Percentiles rank a stretch among this genome's conserved stretches.
Conservation (phyloP, 2,888 invertebrate species). For the Caenorhabditis sp. region DNA sequence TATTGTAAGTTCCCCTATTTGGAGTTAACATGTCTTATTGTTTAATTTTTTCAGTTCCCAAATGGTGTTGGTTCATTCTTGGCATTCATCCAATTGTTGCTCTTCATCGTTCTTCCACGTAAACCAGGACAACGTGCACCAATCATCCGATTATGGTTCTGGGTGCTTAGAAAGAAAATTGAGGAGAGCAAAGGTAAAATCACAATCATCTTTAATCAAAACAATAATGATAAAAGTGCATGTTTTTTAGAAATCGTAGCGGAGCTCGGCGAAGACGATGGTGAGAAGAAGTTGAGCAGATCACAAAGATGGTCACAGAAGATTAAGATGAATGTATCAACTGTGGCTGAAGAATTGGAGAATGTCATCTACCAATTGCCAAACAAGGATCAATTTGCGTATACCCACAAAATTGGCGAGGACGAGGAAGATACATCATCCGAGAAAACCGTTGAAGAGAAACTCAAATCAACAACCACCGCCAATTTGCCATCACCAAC, state of each 20-base stretch:
- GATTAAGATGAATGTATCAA: slow-evolving; percentile 61
- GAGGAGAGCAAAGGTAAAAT: slow-evolving; percentile 47
- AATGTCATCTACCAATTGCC: slow-evolving; percentile 67
- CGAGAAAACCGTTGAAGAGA: slow-evolving; percentile 46
- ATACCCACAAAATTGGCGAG: slow-evolving; percentile 61
- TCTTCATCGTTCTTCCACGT: slow-evolving; percentile 81
- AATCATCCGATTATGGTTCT: slow-evolving; percentile 57
- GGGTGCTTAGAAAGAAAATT: slow-evolving; percentile 35
- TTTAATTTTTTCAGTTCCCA: slow-evolving; percentile 77
- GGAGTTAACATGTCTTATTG: slow-evolving; percentile 3
- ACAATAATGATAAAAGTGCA: slow-evolving; percentile 6
- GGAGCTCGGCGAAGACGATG: slow-evolving; percentile 42
- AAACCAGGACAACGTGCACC: slow-evolving; percentile 68
- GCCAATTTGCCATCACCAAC: slow-evolving; percentile 12
- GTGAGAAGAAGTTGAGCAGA: slow-evolving; percentile 44
- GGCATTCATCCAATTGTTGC: slow-evolving; percentile 79
- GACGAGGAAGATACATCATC: slow-evolving; percentile 51
- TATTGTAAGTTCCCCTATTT: slow-evolving; percentile 75
- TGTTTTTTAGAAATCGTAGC: slow-evolving; percentile 45
- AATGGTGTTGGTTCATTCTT: slow-evolving; percentile 83
- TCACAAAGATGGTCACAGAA: slow-evolving; percentile 64
- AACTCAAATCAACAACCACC: slow-evolving; percentile 5
- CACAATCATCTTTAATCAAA: no score
- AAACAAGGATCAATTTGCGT: slow-evolving; percentile 65
- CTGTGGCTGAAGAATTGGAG: slow-evolving; percentile 66